phyloP scores from a whole-genome alignment of 2,797 vertebrate species.

The Liparis tanakae region DNA sequence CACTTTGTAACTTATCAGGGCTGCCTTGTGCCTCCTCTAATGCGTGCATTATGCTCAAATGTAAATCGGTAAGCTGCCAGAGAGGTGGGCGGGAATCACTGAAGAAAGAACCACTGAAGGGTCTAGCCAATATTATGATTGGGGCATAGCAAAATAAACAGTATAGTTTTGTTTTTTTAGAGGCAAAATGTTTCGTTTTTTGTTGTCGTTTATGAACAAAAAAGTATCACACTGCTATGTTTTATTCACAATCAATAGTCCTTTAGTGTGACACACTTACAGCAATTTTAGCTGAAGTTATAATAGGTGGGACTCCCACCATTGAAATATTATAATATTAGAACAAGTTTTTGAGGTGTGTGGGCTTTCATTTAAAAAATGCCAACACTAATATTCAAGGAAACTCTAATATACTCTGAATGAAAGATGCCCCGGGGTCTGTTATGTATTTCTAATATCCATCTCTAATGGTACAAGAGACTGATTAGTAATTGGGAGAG shows the following conservation, averaged over 20 bases:
- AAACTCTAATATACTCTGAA: slow-evolving; percentile 75
- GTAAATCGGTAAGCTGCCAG: slow-evolving; percentile 87
- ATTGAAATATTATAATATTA: slow-evolving; percentile 24
- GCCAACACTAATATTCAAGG: slow-evolving; percentile 47
- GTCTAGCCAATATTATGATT: slow-evolving; percentile 83
- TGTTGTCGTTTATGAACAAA: slow-evolving; percentile 53
- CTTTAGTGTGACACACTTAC: slow-evolving; percentile 29
- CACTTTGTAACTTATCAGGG: slow-evolving; percentile 90
- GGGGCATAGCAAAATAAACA: slow-evolving; percentile 79
- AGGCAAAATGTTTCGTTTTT: slow-evolving; percentile 38
- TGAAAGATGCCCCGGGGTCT: slow-evolving; percentile 74
- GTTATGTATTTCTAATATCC: slow-evolving; percentile 84
- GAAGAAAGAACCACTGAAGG: slow-evolving; percentile 82
- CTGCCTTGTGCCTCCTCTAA: slow-evolving; percentile 87
- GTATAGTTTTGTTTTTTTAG: slow-evolving; percentile 77
- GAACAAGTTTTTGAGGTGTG: slow-evolving; percentile 46
- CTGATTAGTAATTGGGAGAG: slow-evolving; percentile 82
- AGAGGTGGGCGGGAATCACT: slow-evolving; percentile 85
- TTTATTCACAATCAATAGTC: slow-evolving; percentile 65
- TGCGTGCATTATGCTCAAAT: slow-evolving; percentile 88
- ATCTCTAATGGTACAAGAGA: slow-evolving; percentile 84
- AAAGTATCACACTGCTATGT: slow-evolving; percentile 62
- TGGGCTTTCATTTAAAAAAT: slow-evolving; percentile 52
- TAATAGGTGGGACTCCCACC: slow-evolving; percentile 21
- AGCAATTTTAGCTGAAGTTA: slow-evolving; percentile 37